A percentile compares a stretch with the other conserved stretches of the same genome.
Evolutionary conservation across 2,113 vertebrate species (phyloP).

Genomic region (Gallinago jamesoni): DNA sequence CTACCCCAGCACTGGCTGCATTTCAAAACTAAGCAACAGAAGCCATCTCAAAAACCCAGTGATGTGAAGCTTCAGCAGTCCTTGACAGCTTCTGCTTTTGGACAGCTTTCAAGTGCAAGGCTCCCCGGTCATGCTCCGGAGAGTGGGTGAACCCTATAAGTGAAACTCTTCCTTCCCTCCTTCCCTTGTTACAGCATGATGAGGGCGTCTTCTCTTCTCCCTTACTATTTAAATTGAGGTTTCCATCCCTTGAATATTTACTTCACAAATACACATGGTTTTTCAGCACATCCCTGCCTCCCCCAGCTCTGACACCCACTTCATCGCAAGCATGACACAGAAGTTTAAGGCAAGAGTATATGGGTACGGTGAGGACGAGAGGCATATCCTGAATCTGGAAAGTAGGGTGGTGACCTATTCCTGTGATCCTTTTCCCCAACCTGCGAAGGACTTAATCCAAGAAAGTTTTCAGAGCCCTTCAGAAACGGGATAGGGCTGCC

Average conservation of each 20-base stretch:
- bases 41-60: constrained; percentile 19
- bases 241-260: background rate
- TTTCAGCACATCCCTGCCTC: constrained; percentile 35
- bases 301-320: constrained; percentile 27
- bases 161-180: background rate
- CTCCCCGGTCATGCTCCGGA: background rate
- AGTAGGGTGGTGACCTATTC: background rate
- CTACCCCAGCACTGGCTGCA: constrained; percentile 50
- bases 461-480: background rate
- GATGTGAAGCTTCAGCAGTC: background rate
- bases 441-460: background rate
- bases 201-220: background rate
- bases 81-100: background rate
- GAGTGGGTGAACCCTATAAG: background rate
- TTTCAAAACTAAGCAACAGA: constrained; percentile 43
- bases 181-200: background rate
- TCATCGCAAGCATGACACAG: background rate
- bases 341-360: constrained; percentile 19
- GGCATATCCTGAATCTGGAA: background rate
- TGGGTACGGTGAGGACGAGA: background rate
- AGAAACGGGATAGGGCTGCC: background rate
- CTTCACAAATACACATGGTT: background rate
- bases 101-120: background rate
- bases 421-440: background rate
- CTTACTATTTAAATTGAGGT: background rate